These are phyloP conservation scores for Piaya cayana DNA, from an alignment of 2,113 vertebrate species.

Conservation along the genomic window DNA sequence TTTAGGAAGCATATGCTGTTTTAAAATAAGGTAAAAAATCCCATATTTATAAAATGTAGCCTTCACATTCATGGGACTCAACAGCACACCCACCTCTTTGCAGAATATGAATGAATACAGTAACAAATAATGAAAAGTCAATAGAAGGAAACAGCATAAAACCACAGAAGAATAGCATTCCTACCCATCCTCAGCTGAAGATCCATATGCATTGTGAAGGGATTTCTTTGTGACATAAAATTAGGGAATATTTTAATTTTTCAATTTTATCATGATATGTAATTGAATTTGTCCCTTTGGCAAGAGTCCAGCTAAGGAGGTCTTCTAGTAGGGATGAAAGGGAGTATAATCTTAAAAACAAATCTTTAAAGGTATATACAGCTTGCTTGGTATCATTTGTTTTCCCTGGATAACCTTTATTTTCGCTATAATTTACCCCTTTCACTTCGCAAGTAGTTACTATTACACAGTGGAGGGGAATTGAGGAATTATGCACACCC, in stretches of 20 bases:
- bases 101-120: neutral
- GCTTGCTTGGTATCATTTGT: neutral
- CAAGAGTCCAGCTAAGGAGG: neutral
- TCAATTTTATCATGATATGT: neutral
- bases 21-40: neutral
- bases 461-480: slow-evolving; percentile 3
- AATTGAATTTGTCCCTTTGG: slow-evolving; percentile 4
- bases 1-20: neutral
- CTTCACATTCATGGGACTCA: neutral
- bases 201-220: neutral
- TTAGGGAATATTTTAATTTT: neutral
- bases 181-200: neutral
- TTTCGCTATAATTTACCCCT: slow-evolving; percentile 50
- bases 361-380: neutral
- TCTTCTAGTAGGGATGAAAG: neutral
- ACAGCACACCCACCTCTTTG: neutral
- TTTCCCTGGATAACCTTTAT: slow-evolving; percentile 24
- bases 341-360: neutral
- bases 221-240: neutral
- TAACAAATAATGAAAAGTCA: neutral
- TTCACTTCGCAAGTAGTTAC: slow-evolving; percentile 37
- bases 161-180: neutral
- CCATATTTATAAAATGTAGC: neutral
- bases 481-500: slow-evolving; percentile 30
- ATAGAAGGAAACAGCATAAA: neutral